Base-by-base conservation (phyloP, 1,140 invertebrate species). In the Marisa cornuarietis region DNA sequence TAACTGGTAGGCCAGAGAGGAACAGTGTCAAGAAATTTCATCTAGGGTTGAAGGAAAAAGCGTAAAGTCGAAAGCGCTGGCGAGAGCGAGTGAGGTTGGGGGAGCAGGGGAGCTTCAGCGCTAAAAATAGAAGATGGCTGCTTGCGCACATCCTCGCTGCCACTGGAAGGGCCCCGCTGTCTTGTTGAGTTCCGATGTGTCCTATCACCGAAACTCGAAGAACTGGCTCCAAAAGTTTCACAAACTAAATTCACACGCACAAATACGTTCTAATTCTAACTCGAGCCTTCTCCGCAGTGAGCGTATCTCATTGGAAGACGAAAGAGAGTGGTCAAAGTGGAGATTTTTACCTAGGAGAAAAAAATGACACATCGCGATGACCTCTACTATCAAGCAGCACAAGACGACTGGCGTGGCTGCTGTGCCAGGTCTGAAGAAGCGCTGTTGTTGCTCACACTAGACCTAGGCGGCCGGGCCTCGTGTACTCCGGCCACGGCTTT, bases 1-100 rank as follows among this genome's bases (percentile, higher is more conserved):
- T 80, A 76, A 68, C 79, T 61, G 24, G 22, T 61, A 62, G 75
- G 63, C 5, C 26, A 71, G 76, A 71, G 66, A 71, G 63, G 76
- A 69, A 74, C n/a, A 79, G 78, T 79, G 78, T 79, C 78, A 79
- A 73, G 78, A 71, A 71, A 79, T 61, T 79, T 79, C 78, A 79
- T 77, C 76, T 77, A 52, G 22, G 31, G 71, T 73, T 73, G 71
- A 26, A 58, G 71, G 71, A 22, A n/a, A 52, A 73, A 72, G 71
- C 71, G 71, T 49, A 73, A 73, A 73, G 71, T 26, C 75, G 63
- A n/a, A 63, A 76, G 42, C 75, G 63, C 65, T 31, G n/a, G 65
- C 65, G 11, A 14, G 65, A 68, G 16, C 20, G 51, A 52, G 26
- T 16, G 26, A 24, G 51, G 20, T 20, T n/a, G 51, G 31, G 31